phyloP scores from a whole-genome alignment of 2,888 invertebrate genomes.

The Idaea biselata region DNA sequence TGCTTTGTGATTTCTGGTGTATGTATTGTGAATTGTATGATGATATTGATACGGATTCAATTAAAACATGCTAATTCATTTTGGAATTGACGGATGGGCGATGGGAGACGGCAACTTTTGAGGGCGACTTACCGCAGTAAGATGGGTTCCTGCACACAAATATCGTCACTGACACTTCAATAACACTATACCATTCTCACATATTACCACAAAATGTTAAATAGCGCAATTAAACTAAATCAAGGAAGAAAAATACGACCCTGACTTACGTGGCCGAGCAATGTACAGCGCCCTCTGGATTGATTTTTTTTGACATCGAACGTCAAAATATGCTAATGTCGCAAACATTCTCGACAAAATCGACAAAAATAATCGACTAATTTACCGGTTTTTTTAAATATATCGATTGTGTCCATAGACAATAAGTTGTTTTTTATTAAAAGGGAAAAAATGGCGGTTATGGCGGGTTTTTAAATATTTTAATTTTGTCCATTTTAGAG shows the following conservation, averaged over 20 bases:
- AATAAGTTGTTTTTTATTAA: not conserved
- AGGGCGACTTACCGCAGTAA: slow-evolving; percentile 55
- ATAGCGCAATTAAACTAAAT: slow-evolving; percentile 60
- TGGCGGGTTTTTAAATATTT: not conserved
- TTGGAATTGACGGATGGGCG: slow-evolving; percentile 62
- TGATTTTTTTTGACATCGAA: slow-evolving; percentile 61
- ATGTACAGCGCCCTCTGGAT: slow-evolving; percentile 75
- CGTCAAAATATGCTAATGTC: slow-evolving; percentile 41
- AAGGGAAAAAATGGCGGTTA: not conserved
- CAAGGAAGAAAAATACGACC: slow-evolving; percentile 73
- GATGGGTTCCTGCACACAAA: slow-evolving; percentile 51
- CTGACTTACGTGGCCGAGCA: slow-evolving; percentile 79
- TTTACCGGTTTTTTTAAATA: not conserved
- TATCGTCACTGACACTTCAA: slow-evolving; percentile 51
- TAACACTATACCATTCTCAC: slow-evolving; percentile 67
- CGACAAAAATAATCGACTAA: slow-evolving; percentile 9
- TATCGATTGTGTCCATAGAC: not conserved
- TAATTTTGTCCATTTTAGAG: no score
- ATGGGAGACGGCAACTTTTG: slow-evolving; percentile 34
- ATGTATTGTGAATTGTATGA: slow-evolving; percentile 54
- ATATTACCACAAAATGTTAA: slow-evolving; percentile 59
- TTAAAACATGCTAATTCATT: slow-evolving; percentile 74
- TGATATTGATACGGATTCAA: slow-evolving; percentile 56
- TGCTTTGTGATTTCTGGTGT: slow-evolving; percentile 33
- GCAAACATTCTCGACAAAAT: not conserved